Evolutionary conservation across 2,888 invertebrate species (phyloP), one percentile per base, ranked within the genome.

Genomic region (Agonopterix heracliana): DNA sequence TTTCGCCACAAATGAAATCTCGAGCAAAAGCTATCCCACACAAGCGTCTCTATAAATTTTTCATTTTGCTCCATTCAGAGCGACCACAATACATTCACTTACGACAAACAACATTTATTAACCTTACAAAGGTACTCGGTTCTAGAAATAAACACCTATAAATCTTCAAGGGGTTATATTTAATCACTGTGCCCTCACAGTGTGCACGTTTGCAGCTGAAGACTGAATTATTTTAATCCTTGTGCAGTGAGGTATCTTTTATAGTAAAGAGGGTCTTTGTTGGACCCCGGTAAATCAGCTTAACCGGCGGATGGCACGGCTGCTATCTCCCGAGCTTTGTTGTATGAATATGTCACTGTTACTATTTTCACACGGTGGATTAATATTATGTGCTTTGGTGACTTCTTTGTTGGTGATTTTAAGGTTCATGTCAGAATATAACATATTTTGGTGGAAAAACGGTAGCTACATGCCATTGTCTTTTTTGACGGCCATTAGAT

Each of bases 81-180:
- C 26, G 26, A 26, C 26, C 26, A 78, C 78, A 80, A 78, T 78
- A 75, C 73, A 68, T 76, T 73, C 67, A 64, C 71, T 69, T 68
- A 73, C 65, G 71, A 79, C 77, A 79, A 78, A 80, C 73, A 74
- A 73, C 75, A 79, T 81, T 79, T 83, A 81, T 79, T 47, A 78
- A 59, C 57, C 58, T 63, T 68, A 66, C 63, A 76, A 70, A 79
- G 78, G 77, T 69, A 17, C 61, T 60, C 58, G 53, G 60, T 60
- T 65, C 71, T 71, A 69, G 78, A 76, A 83, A 82, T 84, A 83
- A 83, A 79, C 82, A 80, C 84, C 76, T 84, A 85, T 87, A 87
- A 86, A 87, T 87, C 84, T 85, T 70, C 57, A 60, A 60, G 68
- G 71, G 73, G 76, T 81, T 78, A 79, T 78, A 84, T 87, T 86